Conservation (phyloP, 2,113 vertebrate species). For the Erythrocercus mccallii region DNA sequence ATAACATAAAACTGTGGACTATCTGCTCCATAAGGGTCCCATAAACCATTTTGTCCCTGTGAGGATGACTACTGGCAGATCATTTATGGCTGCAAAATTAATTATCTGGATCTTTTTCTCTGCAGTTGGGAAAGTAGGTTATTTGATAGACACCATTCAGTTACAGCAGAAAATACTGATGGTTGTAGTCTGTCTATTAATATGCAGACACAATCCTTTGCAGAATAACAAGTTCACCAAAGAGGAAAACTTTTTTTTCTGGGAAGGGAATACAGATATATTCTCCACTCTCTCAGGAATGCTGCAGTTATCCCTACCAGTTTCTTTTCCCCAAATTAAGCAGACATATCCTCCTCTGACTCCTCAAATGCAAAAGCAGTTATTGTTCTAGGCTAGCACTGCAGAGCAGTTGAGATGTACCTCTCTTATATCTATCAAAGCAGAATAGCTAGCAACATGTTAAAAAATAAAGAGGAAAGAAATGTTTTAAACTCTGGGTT, state of each 20-base stretch:
- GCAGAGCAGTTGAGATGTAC: neutral
- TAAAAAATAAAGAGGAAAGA: neutral
- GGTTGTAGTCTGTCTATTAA: neutral
- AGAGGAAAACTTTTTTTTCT: neutral
- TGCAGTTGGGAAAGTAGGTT: neutral
- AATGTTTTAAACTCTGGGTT: neutral
- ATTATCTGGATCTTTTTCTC: neutral
- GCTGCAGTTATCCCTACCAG: neutral
- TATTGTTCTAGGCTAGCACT: neutral
- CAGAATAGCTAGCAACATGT: neutral
- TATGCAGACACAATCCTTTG: neutral
- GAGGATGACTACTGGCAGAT: neutral
- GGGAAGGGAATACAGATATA: neutral
- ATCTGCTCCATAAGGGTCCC: neutral
- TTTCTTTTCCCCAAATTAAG: neutral
- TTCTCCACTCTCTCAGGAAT: neutral
- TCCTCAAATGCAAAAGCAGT: neutral
- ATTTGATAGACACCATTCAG: neutral
- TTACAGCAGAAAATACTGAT: neutral
- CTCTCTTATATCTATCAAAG: neutral
- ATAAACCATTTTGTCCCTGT: neutral
- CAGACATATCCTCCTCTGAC: neutral
- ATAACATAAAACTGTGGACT: neutral
- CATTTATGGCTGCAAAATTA: neutral
- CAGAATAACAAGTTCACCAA: neutral